phyloP scores from a whole-genome alignment of 2,113 vertebrate species.

The Malurus alboscapulatus region DNA sequence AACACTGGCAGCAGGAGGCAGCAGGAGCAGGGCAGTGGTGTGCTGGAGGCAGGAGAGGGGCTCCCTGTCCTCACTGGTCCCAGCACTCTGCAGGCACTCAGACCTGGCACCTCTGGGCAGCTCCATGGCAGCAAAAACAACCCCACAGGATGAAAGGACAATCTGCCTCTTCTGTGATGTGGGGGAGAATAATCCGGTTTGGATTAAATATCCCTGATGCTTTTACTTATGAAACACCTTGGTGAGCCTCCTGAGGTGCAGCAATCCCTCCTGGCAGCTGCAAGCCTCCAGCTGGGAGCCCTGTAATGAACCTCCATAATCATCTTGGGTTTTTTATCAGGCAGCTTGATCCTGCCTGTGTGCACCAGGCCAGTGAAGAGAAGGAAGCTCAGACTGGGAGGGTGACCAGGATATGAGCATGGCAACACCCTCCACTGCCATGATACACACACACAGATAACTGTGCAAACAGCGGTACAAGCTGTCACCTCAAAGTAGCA shows the following conservation, averaged over 20 bases:
- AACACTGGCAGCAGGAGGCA: not conserved
- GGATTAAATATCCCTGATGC: not conserved
- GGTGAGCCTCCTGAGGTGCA: not conserved
- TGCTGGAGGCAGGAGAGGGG: no score
- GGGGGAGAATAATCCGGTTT: not conserved
- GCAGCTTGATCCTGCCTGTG: not conserved
- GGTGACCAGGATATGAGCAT: not conserved
- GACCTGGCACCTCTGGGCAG: not conserved
- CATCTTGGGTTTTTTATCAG: not conserved
- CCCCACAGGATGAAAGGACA: not conserved
- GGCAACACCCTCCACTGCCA: not conserved
- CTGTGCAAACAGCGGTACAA: not conserved
- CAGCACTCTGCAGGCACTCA: not conserved
- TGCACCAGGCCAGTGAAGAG: not conserved
- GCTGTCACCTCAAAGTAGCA: not conserved
- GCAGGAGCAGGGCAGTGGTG: not conserved
- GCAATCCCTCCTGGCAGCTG: not conserved
- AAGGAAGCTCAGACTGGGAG: not conserved
- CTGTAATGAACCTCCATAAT: not conserved
- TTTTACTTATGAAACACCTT: not conserved
- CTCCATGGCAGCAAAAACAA: not conserved
- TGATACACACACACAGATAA: accelerated
- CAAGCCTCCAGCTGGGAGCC: not conserved
- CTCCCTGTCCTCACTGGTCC: not conserved
- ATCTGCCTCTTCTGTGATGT: not conserved